Evolutionary conservation across 2,113 vertebrate species (phyloP), one percentile per base, ranked within the genome.

Genomic region (Eretmochelys imbricata): DNA sequence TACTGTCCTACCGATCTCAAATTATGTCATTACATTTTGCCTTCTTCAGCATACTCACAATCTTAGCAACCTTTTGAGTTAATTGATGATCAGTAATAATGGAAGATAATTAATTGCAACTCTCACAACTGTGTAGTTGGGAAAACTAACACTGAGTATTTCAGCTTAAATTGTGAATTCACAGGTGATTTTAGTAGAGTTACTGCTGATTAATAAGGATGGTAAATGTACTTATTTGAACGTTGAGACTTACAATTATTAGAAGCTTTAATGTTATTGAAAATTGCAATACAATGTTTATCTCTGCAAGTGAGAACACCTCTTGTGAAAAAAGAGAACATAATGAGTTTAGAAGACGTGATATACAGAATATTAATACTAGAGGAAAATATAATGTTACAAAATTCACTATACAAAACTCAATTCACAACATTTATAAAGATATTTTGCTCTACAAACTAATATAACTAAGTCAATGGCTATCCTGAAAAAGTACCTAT

Each of bases 21-120:
- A 12, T 72, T 96, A 96, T 24, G 78, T 88, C 85, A 88, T 9
- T 3, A 89, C 88, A 84, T 96, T 97, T 54, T 88, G 48, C 62
- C 95, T 97, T 85, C 87, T 97, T 97, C 72, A 95, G 93, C 90
- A 96, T 86, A 88, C 89, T 93, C 10, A 46, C 85, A 62, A 91
- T 95, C 87, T 95, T 86, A 94, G 69, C 95, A 97, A 93, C 54
- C 1, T 96, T 97, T 94, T 84, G 65, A 82, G 54, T 93, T 97
- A 95, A 93, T 91, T 98, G 82, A 85, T 96, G 80, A 96, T 88
- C 80, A 80, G 72, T 96, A 94, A 89, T 95, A 97, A 85, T 95
- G 84, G 92, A 96, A 96, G 57, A 92, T 90, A 96, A 96, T 97
- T 98, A 96, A 97, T 91, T 96, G 85, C 27, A 79, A 92, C 95